phyloP scores from a whole-genome alignment of 2,888 invertebrate genomes.

The Beris chalybata region DNA sequence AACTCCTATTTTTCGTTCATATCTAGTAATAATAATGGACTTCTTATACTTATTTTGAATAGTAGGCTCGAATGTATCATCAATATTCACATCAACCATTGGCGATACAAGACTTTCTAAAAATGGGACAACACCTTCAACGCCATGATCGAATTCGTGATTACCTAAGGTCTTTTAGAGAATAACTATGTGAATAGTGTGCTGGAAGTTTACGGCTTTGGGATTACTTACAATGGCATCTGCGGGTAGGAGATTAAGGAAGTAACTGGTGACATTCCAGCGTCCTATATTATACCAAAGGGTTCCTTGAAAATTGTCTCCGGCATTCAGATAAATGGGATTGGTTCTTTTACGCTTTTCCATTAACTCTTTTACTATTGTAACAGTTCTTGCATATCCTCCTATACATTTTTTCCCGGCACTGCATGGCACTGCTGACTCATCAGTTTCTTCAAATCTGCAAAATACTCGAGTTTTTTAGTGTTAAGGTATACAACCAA shows the following conservation, averaged over 20 bases:
- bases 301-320: slow-evolving; percentile 84
- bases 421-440: slow-evolving; percentile 61
- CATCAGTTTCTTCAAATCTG: slow-evolving; percentile 67
- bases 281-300: slow-evolving; percentile 78
- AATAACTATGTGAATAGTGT: slow-evolving; percentile 17
- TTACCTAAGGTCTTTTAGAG: slow-evolving; percentile 73
- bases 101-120: slow-evolving; percentile 65
- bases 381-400: slow-evolving; percentile 68
- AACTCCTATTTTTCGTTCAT: slow-evolving; percentile 71
- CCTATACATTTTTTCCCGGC: slow-evolving; percentile 65
- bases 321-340: slow-evolving; percentile 75
- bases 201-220: too few relatives aligned
- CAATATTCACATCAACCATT: slow-evolving; percentile 76
- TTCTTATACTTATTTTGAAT: slow-evolving; percentile 65
- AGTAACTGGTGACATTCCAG: slow-evolving; percentile 73
- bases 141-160: slow-evolving; percentile 82
- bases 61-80: slow-evolving; percentile 67
- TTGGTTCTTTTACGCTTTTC: slow-evolving; percentile 56
- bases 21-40: slow-evolving; percentile 65
- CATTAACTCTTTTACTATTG: slow-evolving; percentile 59
- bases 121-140: slow-evolving; percentile 73
- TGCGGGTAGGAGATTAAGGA: slow-evolving; percentile 74
- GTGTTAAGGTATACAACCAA: too few relatives aligned
- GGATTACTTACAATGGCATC: slow-evolving; percentile 70
- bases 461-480: slow-evolving; percentile 28